phyloP scores from a whole-genome alignment of 2,888 invertebrate genomes.

The Tanytarsus gracilentus region DNA sequence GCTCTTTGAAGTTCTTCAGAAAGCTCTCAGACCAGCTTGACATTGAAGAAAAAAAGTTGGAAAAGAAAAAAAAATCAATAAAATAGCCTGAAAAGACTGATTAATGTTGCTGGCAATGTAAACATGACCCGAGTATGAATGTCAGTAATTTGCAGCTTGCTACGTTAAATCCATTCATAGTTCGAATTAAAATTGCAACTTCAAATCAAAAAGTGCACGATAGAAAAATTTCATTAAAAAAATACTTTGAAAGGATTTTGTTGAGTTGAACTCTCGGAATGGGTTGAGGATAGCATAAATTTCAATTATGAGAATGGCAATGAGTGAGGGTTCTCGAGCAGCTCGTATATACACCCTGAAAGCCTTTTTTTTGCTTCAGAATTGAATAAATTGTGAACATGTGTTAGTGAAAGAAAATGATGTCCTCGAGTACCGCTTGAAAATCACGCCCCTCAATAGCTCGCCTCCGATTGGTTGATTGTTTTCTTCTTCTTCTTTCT shows the following conservation, averaged over 20 bases:
- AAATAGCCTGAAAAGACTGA: neutral
- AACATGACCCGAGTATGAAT: neutral
- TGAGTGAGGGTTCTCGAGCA: slow-evolving; percentile 10
- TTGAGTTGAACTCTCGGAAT: neutral
- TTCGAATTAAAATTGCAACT: too few relatives aligned
- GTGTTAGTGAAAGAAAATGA: neutral
- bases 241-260: slow-evolving; percentile 1
- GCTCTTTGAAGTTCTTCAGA: slow-evolving; percentile 10
- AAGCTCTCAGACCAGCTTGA: neutral
- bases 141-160: too few relatives aligned
- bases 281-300: slow-evolving; percentile 10
- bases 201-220: neutral
- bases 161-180: too few relatives aligned
- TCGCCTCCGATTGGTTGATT: neutral
- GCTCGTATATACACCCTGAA: neutral
- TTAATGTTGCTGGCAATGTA: neutral
- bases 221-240: neutral
- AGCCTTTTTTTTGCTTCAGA: neutral
- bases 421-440: neutral
- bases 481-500: neutral
- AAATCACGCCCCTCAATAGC: slow-evolving; percentile 19
- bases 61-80: neutral
- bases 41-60: neutral
- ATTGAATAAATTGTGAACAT: neutral
- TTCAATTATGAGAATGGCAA: slow-evolving; percentile 25